phyloP scores from a whole-genome alignment of 2,113 vertebrate species.

The Fregetta grallaria region DNA sequence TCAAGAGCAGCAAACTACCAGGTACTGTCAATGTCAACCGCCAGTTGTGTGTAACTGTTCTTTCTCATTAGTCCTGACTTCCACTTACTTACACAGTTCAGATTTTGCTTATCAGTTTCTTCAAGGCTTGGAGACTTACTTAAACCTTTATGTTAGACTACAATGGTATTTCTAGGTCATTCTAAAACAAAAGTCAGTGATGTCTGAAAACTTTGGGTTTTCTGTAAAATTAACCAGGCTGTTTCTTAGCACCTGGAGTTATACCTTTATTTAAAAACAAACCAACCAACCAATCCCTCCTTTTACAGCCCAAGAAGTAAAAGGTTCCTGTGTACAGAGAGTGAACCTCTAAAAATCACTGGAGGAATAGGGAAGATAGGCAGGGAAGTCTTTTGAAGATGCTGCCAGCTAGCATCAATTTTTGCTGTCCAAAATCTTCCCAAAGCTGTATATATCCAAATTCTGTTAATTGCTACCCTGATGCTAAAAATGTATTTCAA shows the following conservation, averaged over 20 bases:
- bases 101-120: background rate
- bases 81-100: background rate
- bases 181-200: background rate
- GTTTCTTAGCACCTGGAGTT: background rate
- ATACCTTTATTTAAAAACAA: background rate
- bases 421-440: background rate
- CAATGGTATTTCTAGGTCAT: background rate
- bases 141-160: background rate
- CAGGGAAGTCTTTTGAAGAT: background rate
- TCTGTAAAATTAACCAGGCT: background rate
- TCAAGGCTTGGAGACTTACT: background rate
- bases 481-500: background rate
- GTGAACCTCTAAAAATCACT: background rate
- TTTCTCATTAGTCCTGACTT: background rate
- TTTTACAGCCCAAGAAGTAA: background rate
- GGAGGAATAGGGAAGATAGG: background rate
- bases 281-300: background rate
- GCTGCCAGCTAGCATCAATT: background rate
- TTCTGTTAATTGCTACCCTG: background rate
- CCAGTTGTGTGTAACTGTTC: background rate
- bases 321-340: background rate
- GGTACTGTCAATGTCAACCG: conserved; percentile 69
- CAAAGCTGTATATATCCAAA: background rate
- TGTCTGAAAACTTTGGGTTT: background rate
- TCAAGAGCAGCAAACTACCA: conserved; percentile 87